phyloP scores from a whole-genome alignment of 1,140 invertebrate genomes.

The Trinorchestia longiramus region DNA sequence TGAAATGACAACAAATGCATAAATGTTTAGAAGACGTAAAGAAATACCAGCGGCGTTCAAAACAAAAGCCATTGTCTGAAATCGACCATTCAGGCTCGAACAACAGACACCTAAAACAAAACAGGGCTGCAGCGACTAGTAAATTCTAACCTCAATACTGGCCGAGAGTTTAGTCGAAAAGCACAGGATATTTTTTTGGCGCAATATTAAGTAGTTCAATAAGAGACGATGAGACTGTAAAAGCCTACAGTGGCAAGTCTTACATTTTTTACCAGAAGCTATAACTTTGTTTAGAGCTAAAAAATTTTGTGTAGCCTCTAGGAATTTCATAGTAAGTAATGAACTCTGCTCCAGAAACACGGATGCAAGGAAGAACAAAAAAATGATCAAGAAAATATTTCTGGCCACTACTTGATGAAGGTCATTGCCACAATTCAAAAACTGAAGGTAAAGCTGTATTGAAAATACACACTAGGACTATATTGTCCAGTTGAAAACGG shows the following conservation, averaged over 20 bases:
- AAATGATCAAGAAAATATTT: no score
- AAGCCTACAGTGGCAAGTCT: background rate
- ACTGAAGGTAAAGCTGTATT: no score
- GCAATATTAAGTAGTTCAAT: background rate
- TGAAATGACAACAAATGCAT: background rate
- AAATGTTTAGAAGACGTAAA: background rate
- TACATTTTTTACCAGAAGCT: background rate
- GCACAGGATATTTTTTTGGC: background rate
- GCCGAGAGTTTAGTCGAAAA: background rate
- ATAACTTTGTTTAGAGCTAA: background rate
- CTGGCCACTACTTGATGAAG: no score
- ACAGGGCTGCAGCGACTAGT: background rate
- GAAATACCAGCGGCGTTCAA: background rate
- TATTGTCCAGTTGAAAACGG: no score
- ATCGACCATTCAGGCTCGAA: background rate
- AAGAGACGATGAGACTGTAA: background rate
- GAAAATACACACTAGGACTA: no score
- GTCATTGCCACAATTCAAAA: no score
- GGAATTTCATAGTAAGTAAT: no score
- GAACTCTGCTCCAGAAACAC: no score
- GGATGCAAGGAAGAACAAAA: no score
- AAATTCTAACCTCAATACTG: background rate
- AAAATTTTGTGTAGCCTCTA: background rate
- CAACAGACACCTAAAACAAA: background rate
- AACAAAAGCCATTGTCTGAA: background rate